A percentile compares a stretch with the other conserved stretches of the same genome.
phyloP scores from a whole-genome alignment of 2,797 vertebrate genomes.

The Tamandua tetradactyla region DNA sequence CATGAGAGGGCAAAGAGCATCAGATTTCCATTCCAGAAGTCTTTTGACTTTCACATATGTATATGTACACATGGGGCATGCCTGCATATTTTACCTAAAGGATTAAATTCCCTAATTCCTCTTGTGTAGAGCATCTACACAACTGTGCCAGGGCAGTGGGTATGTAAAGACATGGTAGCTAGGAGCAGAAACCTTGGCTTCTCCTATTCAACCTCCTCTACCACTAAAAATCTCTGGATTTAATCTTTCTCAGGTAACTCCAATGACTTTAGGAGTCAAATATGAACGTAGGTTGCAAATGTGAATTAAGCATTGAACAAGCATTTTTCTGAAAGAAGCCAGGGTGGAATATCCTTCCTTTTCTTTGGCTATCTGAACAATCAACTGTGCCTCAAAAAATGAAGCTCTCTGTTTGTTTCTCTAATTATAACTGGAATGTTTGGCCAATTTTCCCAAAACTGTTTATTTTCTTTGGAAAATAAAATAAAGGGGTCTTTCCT shows the following conservation, averaged over 20 bases:
- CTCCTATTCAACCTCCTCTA: not conserved
- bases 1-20: not conserved
- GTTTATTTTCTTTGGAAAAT: slow-evolving; percentile 61
- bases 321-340: not conserved
- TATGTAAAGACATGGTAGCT: accelerated
- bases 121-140: not conserved
- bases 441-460: not conserved
- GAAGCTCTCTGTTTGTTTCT: not conserved
- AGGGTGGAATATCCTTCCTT: not conserved
- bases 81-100: not conserved
- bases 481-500: not conserved
- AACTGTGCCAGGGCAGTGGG: not conserved
- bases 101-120: not conserved
- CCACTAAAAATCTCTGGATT: not conserved
- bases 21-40: not conserved
- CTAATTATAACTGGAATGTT: not conserved
- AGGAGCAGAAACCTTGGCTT: not conserved
- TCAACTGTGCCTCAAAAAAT: slow-evolving; percentile 19
- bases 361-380: not conserved
- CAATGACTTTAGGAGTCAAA: not conserved
- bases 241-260: not conserved
- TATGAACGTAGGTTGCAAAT: not conserved
- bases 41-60: not conserved
- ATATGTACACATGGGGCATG: not conserved
- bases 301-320: not conserved